Conservation (phyloP, 1,140 invertebrate genomes). For the Heliconius congener region DNA sequence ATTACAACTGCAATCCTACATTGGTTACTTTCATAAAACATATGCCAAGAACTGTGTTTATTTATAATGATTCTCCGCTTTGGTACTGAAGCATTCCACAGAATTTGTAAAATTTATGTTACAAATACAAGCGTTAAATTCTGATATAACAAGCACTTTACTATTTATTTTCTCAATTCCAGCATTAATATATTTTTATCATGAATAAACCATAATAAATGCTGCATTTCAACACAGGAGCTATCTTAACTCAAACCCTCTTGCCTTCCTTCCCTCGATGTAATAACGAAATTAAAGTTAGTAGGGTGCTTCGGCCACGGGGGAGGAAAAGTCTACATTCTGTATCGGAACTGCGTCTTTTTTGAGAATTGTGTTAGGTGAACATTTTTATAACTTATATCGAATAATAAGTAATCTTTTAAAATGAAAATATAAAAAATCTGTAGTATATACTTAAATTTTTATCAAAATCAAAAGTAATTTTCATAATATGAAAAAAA, state of each 20-base stretch:
- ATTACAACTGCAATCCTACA: background rate
- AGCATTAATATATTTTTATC: background rate
- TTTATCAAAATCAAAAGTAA: no score
- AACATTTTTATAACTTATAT: background rate
- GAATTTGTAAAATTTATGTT: no score
- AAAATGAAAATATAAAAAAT: no score
- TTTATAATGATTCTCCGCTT: background rate
- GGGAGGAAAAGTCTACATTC: conserved; percentile 33
- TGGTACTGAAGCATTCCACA: background rate
- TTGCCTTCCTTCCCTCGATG: conserved; percentile 49
- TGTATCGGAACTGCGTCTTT: conserved; percentile 3
- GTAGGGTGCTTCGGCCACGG: conserved; percentile 59
- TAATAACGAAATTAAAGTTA: conserved; percentile 69
- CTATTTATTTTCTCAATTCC: background rate
- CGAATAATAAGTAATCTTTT: no score
- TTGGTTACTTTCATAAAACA: background rate
- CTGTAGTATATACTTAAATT: no score
- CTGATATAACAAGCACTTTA: background rate
- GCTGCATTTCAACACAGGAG: conserved; percentile 19
- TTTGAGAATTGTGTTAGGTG: background rate
- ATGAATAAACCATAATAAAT: background rate
- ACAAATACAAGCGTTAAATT: background rate
- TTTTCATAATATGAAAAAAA: no score
- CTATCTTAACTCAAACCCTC: conserved; percentile 38
- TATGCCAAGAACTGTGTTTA: conserved; percentile 18